Base-by-base conservation (phyloP, 2,888 invertebrate genomes). In the Cheiracanthium punctorium region DNA sequence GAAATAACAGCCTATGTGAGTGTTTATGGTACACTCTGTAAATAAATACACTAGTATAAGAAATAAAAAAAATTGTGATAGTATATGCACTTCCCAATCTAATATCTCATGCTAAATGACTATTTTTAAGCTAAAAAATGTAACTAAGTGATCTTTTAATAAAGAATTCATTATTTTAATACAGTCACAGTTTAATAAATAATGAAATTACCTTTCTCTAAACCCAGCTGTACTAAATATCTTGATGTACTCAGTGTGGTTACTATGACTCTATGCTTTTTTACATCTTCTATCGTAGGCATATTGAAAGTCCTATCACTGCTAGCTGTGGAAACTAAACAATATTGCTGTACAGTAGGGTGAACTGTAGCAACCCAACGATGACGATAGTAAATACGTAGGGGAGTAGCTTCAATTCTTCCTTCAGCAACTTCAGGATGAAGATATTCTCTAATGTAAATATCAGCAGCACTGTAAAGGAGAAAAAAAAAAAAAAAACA, bases 381-480 rank as follows among this genome's bases (percentile, higher is more conserved):
- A 89, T 95, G 94, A 88, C 95, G 94, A 91, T 96, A 96, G 91
- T 96, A 96, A 82, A 96, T 95, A 90, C 96, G 93, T 74, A 96
- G 92, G 0, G 96, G 96, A 41, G 93, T 93, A 0, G 95, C 94
- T 89, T 94, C 94, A 67, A 93, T 92, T 88, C 94, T 92, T 0
- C 95, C 95, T 90, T 94, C 94, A 69, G 90, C 90, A 32, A 95
- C 95, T 93, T 95, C 95, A 0, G 94, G 94, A 92, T 96, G 95
- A 81, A 96, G 93, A 91, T 96, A 96, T 90, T 96, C 96, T 90
- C 95, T 95, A 58, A 96, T 95, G 90, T 96, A 96, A 84, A 96
- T 92, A 92, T 96, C 96, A 12, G 96, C 96, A 17, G 96, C 96
- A 90, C 96, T 92, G 90, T 1, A 88, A 88, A 58, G 4, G 10